A percentile compares a stretch with the other conserved stretches of the same genome.
These are phyloP conservation scores for Leucophenga varia DNA, from an alignment of 1,140 invertebrate genomes.

Conservation along the genomic window DNA sequence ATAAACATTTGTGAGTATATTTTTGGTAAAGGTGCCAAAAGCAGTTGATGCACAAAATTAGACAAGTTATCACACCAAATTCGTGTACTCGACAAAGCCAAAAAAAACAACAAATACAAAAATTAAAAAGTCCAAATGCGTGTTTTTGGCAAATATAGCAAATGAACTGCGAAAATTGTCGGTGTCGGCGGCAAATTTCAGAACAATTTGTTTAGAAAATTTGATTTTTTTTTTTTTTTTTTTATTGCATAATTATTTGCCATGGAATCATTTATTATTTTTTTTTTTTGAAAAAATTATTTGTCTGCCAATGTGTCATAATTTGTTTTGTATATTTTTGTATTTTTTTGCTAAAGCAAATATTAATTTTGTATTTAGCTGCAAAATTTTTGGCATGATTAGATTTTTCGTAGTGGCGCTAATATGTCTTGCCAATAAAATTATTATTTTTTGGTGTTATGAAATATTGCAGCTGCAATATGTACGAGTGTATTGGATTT, in stretches of 20 bases:
- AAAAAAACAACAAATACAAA: not conserved
- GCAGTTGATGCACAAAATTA: constrained; percentile 52
- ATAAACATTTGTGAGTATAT: constrained; percentile 24
- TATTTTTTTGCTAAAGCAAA: too few relatives aligned
- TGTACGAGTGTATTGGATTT: too few relatives aligned
- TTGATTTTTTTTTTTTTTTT: constrained; percentile 29
- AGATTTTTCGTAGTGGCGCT: too few relatives aligned
- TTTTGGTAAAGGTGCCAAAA: constrained; percentile 44
- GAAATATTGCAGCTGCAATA: too few relatives aligned
- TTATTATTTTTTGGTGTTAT: too few relatives aligned
- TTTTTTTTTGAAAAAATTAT: too few relatives aligned
- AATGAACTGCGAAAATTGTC: constrained; percentile 28
- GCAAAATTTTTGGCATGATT: too few relatives aligned
- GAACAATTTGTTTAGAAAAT: too few relatives aligned
- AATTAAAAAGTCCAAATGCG: not conserved
- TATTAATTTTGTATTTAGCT: too few relatives aligned
- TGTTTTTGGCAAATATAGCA: not conserved
- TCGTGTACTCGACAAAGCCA: not conserved
- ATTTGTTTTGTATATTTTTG: too few relatives aligned
- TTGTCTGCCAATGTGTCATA: too few relatives aligned
- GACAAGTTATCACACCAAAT: constrained; percentile 38
- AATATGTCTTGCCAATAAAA: too few relatives aligned
- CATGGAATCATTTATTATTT: not conserved
- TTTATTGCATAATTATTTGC: constrained; percentile 18
- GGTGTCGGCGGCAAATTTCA: constrained; percentile 25